These are phyloP conservation scores for Hypomesus transpacificus DNA, from an alignment of 2,113 vertebrate species.

Conservation along the genomic window DNA sequence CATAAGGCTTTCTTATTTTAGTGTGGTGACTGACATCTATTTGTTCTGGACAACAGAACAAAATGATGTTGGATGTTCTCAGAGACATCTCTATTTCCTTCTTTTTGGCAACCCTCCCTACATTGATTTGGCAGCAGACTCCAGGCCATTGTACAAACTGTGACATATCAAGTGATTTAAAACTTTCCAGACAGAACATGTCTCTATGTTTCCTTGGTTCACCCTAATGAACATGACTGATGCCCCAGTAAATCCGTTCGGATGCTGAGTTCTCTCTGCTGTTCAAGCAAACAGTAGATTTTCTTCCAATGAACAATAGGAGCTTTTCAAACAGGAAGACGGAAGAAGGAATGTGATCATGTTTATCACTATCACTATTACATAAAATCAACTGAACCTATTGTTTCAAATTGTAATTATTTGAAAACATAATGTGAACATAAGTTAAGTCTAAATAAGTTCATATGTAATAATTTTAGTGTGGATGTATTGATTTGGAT, in stretches of 20 bases:
- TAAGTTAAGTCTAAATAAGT: too few relatives aligned
- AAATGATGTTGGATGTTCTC: background rate
- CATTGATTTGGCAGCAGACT: conserved; percentile 1
- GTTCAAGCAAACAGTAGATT: conserved; percentile 20
- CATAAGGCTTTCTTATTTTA: background rate
- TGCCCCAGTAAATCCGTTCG: conserved; percentile 3
- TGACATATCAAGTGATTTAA: conserved; percentile 1
- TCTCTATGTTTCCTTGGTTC: conserved; percentile 3
- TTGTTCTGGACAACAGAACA: background rate
- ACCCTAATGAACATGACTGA: conserved; percentile 16
- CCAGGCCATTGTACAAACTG: conserved; percentile 2
- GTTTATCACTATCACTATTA: background rate
- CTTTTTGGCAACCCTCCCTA: background rate
- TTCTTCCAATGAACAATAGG: conserved; percentile 20
- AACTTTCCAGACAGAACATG: conserved; percentile 1
- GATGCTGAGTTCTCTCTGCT: conserved; percentile 10
- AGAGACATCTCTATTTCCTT: background rate
- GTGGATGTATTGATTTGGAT: background rate
- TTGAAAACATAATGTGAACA: too few relatives aligned
- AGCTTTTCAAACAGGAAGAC: conserved; percentile 19
- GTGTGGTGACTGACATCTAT: background rate
- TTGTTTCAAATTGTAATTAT: too few relatives aligned
- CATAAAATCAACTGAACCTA: background rate
- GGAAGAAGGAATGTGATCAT: background rate
- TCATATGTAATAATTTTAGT: background rate